Evolutionary conservation across 2,113 vertebrate genomes (phyloP).

Genomic region (Haemorhous mexicanus): DNA sequence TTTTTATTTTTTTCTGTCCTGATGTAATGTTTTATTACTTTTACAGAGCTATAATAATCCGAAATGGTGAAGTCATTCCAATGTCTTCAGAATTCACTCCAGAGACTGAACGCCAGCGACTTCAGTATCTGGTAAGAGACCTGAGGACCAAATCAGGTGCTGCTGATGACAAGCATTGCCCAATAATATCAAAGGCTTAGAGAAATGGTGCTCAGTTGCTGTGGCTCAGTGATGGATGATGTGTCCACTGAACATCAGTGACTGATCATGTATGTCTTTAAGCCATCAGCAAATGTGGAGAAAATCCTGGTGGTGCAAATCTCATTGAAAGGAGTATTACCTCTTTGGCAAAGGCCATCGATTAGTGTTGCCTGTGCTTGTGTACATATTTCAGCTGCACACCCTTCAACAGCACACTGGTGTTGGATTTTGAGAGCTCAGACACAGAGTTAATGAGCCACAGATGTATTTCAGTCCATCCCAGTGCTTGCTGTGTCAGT

Average conservation of each 20-base stretch:
- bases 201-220: neutral
- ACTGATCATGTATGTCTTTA: neutral
- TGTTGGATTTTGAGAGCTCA: neutral
- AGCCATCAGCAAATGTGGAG: neutral
- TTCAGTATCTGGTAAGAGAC: constrained; percentile 93
- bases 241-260: neutral
- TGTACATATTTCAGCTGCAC: neutral
- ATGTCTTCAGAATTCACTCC: constrained; percentile 98
- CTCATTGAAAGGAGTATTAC: neutral
- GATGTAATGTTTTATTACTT: constrained; percentile 16
- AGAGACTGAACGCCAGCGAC: constrained; percentile 91
- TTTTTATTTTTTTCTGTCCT: neutral
- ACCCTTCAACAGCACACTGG: neutral
- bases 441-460: neutral
- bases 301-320: neutral
- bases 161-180: neutral
- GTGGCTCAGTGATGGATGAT: neutral
- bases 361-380: neutral
- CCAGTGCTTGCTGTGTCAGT: neutral
- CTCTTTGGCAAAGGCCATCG: neutral
- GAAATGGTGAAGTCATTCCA: constrained; percentile 87
- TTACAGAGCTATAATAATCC: constrained; percentile 92
- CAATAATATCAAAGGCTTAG: neutral
- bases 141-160: neutral
- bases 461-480: neutral